Conservation (phyloP, 2,113 vertebrate genomes). For the Oryzias javanicus region DNA sequence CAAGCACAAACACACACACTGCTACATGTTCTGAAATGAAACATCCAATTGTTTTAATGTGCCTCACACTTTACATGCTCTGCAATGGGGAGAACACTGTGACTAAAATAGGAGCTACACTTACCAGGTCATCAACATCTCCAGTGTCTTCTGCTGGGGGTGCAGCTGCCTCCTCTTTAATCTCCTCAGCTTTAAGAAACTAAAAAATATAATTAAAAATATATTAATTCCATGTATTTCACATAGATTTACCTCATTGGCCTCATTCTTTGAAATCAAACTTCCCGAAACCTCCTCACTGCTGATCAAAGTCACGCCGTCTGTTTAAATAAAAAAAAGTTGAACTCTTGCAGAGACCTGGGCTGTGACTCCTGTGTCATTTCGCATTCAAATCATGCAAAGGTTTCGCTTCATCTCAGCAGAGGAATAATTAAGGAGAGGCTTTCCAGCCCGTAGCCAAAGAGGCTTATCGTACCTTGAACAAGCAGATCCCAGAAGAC, state of each 20-base stretch:
- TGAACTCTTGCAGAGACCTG: not conserved
- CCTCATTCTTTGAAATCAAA: slow-evolving; percentile 81
- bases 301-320: slow-evolving; percentile 87
- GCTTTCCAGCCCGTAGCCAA: slow-evolving; percentile 11
- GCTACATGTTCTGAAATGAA: not conserved
- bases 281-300: slow-evolving; percentile 86
- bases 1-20: not conserved
- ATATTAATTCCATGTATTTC: not conserved
- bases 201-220: slow-evolving; percentile 40
- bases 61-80: no score
- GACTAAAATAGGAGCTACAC: slow-evolving; percentile 21
- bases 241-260: slow-evolving; percentile 80
- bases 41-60: slow-evolving; percentile 6
- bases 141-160: slow-evolving; percentile 77
- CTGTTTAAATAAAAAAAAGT: slow-evolving; percentile 69
- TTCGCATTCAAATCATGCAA: slow-evolving; percentile 1
- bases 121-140: slow-evolving; percentile 94
- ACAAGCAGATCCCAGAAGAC: slow-evolving; percentile 93
- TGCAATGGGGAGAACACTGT: no score
- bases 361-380: slow-evolving; percentile 3
- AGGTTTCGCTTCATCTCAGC: slow-evolving; percentile 17
- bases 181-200: slow-evolving; percentile 84
- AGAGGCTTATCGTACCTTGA: slow-evolving; percentile 79
- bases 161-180: slow-evolving; percentile 55
- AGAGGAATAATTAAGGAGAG: slow-evolving; percentile 33